phyloP scores from a whole-genome alignment of 2,888 invertebrate species.

The Vandiemenella viatica region DNA sequence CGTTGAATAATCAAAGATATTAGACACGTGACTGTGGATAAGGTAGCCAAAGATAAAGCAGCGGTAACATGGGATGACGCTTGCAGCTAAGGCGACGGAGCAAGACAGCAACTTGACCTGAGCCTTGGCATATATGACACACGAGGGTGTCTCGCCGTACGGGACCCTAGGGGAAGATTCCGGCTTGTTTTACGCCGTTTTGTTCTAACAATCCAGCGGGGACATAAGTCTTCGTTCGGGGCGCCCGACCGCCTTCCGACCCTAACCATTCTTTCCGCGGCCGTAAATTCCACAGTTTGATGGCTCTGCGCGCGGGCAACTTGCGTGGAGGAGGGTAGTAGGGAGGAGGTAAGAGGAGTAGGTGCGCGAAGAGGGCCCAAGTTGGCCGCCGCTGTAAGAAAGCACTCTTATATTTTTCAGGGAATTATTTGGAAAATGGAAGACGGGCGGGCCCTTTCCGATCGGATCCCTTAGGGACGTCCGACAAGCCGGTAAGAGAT shows the following conservation, averaged over 20 bases:
- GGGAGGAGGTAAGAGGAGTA: too few species aligned
- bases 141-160: slow-evolving; percentile 18
- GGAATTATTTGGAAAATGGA: not conserved
- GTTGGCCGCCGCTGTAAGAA: too few species aligned
- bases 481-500: not conserved
- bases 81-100: too few species aligned
- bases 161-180: slow-evolving; percentile 29
- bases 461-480: not conserved
- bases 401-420: not conserved
- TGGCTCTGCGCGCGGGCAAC: too few species aligned
- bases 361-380: too few species aligned
- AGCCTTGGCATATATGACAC: not conserved
- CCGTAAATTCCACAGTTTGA: slow-evolving; percentile 15
- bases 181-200: slow-evolving; percentile 35
- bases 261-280: slow-evolving; percentile 9
- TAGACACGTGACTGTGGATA: too few species aligned
- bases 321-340: too few species aligned
- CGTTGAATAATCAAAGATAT: too few species aligned
- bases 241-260: slow-evolving; percentile 5
- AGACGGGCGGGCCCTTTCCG: not conserved
- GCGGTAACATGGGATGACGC: too few species aligned
- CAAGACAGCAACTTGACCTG: too few species aligned
- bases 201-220: slow-evolving; percentile 32
- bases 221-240: slow-evolving; percentile 15
- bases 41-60: too few species aligned